Evolutionary conservation across 2,113 vertebrate species (phyloP).

Genomic region (Tricholaema leucomelas): DNA sequence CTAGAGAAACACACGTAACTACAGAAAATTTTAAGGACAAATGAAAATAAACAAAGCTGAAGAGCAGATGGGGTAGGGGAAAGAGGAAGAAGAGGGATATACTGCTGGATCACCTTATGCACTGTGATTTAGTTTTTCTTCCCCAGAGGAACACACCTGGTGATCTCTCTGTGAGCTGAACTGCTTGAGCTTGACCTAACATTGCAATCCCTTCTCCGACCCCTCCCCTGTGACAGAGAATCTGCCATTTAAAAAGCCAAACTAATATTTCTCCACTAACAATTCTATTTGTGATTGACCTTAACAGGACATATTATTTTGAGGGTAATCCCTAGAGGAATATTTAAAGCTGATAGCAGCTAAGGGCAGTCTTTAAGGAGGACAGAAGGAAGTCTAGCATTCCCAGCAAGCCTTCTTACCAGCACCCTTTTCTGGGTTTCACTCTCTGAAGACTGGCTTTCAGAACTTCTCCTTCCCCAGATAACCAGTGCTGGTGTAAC

Average conservation of each 20-base stretch:
- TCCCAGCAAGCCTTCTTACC: not conserved
- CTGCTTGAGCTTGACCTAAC: not conserved
- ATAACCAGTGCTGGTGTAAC: not conserved
- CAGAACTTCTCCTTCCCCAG: not conserved
- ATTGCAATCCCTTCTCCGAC: not conserved
- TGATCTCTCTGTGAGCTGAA: not conserved
- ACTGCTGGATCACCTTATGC: not conserved
- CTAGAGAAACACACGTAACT: not conserved
- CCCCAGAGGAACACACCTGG: not conserved
- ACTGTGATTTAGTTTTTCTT: not conserved
- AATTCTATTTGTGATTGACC: not conserved
- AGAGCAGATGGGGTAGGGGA: not conserved
- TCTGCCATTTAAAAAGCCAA: not conserved
- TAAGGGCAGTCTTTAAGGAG: not conserved
- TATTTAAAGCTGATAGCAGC: not conserved
- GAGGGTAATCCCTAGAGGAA: not conserved
- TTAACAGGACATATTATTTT: not conserved
- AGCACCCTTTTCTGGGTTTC: not conserved
- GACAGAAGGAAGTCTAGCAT: not conserved
- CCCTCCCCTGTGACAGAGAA: not conserved
- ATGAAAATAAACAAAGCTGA: conserved; percentile 10
- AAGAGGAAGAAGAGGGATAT: not conserved
- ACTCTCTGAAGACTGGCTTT: not conserved
- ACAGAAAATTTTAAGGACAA: not conserved
- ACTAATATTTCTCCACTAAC: not conserved